Conservation (phyloP, 2,888 invertebrate species). For the Eupithecia dodoneata region DNA sequence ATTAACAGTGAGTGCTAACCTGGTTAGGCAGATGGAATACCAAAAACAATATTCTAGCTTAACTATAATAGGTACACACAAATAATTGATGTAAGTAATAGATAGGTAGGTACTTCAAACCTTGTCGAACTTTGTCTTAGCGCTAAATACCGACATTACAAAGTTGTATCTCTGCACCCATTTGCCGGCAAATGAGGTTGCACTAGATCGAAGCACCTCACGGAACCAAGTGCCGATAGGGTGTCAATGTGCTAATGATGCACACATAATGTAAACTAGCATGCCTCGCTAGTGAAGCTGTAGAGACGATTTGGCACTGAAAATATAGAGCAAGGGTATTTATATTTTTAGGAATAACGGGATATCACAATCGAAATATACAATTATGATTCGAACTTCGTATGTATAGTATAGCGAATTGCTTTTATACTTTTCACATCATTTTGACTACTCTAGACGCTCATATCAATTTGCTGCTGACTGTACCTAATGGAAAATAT, state of each 20-base stretch:
- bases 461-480: too few species aligned
- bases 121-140: not conserved
- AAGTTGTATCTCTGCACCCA: not conserved
- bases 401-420: too few species aligned
- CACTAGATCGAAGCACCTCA: constrained; percentile 18
- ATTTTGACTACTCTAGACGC: too few species aligned
- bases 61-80: too few species aligned
- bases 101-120: not conserved
- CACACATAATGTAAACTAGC: constrained; percentile 36
- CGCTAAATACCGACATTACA: not conserved
- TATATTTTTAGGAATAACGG: not conserved
- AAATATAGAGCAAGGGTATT: not conserved
- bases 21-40: too few species aligned
- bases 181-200: constrained; percentile 11
- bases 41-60: too few species aligned
- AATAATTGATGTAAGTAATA: too few species aligned
- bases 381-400: too few species aligned
- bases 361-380: not conserved
- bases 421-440: too few species aligned
- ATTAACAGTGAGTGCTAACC: too few species aligned
- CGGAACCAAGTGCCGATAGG: constrained; percentile 18
- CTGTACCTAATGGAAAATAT: not conserved
- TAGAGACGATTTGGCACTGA: constrained; percentile 17
- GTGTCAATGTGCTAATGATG: constrained; percentile 43
- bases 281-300: constrained; percentile 19